Evolutionary conservation across 2,797 vertebrate species (phyloP), one percentile per base, ranked within the genome.

Genomic region (Crax fasciolata): DNA sequence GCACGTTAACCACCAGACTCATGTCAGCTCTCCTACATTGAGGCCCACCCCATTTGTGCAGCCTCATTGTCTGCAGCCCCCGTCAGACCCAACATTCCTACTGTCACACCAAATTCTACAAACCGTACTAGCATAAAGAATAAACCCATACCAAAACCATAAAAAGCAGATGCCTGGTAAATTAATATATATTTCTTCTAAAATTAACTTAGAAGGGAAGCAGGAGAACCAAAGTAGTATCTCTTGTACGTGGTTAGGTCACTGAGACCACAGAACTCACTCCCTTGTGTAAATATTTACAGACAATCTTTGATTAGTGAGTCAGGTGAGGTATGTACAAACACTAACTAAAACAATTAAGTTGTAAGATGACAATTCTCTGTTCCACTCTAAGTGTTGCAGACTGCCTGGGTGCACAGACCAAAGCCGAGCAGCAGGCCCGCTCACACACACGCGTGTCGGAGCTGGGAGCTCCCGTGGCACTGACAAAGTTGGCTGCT

Each of bases 261-360:
- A 66, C 0, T 32, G 21, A 63, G 39, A 87, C 51, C 17, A 52
- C 35, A 57, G n/a, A 72, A 17, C 20, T 65, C 65, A 12, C 21
- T 79, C 24, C 43, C 15, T 57, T 23, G 35, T 3, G 8, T n/a
- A 12, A n/a, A 30, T 43, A 30, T 18, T 43, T 63, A 21, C 39
- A 32, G 17, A 38, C 12, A 61, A 24, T 18, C 87, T 84, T 83
- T 92, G 71, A 84, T 65, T 85, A 72, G 9, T 14, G 61, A 68
- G 9, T 54, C 46, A 58, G 46, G 24, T 43, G 65, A 65, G 8
- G 24, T 39, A 75, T 2, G 1, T 28, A 21, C 13, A 68, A 65
- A 68, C 57, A 84, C 35, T 32, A 71, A 83, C 25, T 74, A 49
- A 67, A 76, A 41, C 8, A 48, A 82, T 48, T 13, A 54, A 70